phyloP scores from a whole-genome alignment of 2,113 vertebrate genomes.

The Hypocryptadius cinnamomeus region DNA sequence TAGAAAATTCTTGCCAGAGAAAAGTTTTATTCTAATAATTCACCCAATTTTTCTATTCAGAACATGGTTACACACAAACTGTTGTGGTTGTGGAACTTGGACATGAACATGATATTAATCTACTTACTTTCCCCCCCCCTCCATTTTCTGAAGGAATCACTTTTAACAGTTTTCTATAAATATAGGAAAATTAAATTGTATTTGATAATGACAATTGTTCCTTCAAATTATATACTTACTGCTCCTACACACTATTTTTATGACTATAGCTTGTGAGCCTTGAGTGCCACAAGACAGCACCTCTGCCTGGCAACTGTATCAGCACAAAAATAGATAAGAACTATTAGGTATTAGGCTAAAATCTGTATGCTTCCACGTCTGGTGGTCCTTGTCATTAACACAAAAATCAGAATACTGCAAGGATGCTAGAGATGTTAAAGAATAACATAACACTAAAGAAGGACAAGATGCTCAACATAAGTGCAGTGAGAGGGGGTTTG shows the following conservation, averaged over 20 bases:
- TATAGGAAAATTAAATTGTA: neutral
- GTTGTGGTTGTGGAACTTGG: neutral
- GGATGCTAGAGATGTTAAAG: neutral
- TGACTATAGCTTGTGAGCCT: neutral
- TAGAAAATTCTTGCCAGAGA: neutral
- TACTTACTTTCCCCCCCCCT: accelerated
- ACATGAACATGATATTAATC: neutral
- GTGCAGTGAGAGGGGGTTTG: accelerated
- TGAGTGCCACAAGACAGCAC: neutral
- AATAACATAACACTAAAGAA: accelerated
- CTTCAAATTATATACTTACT: neutral
- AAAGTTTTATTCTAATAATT: neutral
- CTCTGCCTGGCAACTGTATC: neutral
- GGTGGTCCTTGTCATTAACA: neutral
- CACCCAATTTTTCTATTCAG: neutral
- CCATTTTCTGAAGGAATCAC: neutral
- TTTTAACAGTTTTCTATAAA: neutral
- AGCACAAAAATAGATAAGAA: neutral
- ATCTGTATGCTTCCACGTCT: neutral
- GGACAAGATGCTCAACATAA: neutral
- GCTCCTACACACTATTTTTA: neutral
- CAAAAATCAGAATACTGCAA: neutral
- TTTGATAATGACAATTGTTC: neutral
- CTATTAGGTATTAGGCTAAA: neutral
- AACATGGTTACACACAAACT: neutral